Percentiles rank a stretch among this genome's conserved stretches.
phyloP scores from a whole-genome alignment of 2,113 vertebrate species.

The Toxotes chatareus region DNA sequence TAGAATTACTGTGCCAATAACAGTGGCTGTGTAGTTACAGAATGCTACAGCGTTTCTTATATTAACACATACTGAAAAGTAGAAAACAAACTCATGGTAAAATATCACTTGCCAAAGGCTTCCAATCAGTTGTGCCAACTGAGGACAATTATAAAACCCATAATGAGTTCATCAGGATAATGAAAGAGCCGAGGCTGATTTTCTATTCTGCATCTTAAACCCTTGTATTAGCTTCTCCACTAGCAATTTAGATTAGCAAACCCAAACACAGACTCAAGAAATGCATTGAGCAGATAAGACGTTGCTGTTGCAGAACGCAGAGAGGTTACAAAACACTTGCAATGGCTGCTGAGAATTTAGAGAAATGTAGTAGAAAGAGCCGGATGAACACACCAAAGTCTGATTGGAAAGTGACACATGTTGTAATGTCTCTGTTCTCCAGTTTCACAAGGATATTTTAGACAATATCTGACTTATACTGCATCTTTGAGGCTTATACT shows the following conservation, averaged over 20 bases:
- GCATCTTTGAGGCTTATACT: background rate
- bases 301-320: slow-evolving; percentile 38
- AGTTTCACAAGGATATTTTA: background rate
- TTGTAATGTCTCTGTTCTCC: background rate
- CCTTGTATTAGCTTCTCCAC: slow-evolving; percentile 60
- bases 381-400: background rate
- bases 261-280: slow-evolving; percentile 51
- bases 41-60: slow-evolving; percentile 15
- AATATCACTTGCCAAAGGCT: slow-evolving; percentile 62
- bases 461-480: too few species aligned
- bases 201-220: slow-evolving; percentile 70
- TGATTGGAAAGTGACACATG: slow-evolving; percentile 31
- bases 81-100: slow-evolving; percentile 51
- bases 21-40: slow-evolving; percentile 8
- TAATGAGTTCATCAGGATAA: slow-evolving; percentile 80
- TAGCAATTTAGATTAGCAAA: slow-evolving; percentile 73
- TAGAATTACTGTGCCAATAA: slow-evolving; percentile 31
- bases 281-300: slow-evolving; percentile 62
- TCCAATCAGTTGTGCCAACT: slow-evolving; percentile 65
- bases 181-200: slow-evolving; percentile 68
- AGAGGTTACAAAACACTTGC: slow-evolving; percentile 34
- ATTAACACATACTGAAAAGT: slow-evolving; percentile 33
- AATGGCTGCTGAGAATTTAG: slow-evolving; percentile 7
- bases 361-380: slow-evolving; percentile 11
- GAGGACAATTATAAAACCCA: slow-evolving; percentile 71